These are phyloP conservation scores for Tamias sibiricus DNA, from an alignment of 2,113 vertebrate genomes.

Conservation along the genomic window DNA sequence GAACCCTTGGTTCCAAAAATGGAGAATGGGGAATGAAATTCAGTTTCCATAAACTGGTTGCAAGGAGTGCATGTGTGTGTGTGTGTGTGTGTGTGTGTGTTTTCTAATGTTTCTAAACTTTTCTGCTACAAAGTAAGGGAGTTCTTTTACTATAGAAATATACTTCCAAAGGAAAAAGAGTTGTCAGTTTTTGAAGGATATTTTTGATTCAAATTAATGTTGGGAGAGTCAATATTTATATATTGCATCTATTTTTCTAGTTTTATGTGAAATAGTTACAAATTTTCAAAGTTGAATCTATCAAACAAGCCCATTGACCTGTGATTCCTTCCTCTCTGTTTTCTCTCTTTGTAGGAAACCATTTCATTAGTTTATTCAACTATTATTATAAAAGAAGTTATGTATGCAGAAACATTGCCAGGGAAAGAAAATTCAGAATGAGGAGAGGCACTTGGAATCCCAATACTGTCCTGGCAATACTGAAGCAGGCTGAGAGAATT, in stretches of 20 bases:
- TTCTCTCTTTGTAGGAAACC: neutral
- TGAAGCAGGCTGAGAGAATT: neutral
- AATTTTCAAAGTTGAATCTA: neutral
- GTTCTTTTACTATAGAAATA: neutral
- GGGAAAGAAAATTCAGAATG: neutral
- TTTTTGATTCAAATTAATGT: neutral
- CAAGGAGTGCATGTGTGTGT: neutral
- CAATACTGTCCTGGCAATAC: neutral
- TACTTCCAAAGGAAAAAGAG: neutral
- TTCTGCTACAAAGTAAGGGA: neutral
- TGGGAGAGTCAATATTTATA: neutral
- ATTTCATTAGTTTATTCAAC: neutral
- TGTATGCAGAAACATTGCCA: neutral
- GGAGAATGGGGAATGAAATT: neutral
- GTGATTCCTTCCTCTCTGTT: neutral
- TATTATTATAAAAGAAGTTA: neutral
- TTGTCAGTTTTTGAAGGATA: neutral
- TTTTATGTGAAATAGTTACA: neutral
- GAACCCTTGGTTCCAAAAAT: neutral
- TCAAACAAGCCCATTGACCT: neutral
- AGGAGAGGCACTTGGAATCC: neutral
- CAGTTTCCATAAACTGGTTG: neutral
- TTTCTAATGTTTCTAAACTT: neutral
- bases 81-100: neutral
- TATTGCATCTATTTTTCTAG: neutral